Base-by-base conservation (phyloP, 1,140 invertebrate genomes). In the honey bee (Apis mellifera) region DNA sequence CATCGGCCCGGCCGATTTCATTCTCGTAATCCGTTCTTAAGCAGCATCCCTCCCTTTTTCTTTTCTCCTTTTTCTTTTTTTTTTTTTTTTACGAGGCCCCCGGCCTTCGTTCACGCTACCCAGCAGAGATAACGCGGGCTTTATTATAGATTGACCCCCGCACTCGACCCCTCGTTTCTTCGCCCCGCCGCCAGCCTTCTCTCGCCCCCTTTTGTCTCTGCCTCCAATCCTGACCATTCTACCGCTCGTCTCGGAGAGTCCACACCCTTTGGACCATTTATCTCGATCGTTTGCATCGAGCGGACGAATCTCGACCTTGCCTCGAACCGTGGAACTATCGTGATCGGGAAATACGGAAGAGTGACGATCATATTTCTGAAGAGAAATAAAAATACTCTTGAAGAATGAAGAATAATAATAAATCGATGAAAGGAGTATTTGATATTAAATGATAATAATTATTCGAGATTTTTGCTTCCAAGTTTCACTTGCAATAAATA, bases 141-240 rank as follows among this genome's bases (percentile, higher is more conserved):
- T 93, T 93, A 93, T 93, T 93, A 93, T 93, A 93, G 93, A 93
- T 93, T 93, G 93, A 93, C 92, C 93, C 89, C 90, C 90, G 66
- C 87, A 90, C 92, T 93, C 91, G 90, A 92, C 90, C 91, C 89
- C 86, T 84, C 87, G 84, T 84, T 82, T 84, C 84, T 82, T 85
- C 84, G 79, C 78, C 48, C 42, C 85, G 74, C 83, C 75, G 66
- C 32, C 75, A 69, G 48, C 83, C 73, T 83, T 62, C 71, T 62
- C 71, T 69, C 82, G 71, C 66, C 74, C 65, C 57, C 83, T 84
- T 83, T 78, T 87, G 76, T 86, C 84, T 66, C 82, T 73, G 75
- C 65, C 83, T 77, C 81, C 76, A 86, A 84, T 83, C 87, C 80
- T 57, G 70, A 65, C 72, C 70, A 84, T 79, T 75, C 85, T 86